Evolutionary conservation across 2,888 invertebrate genomes (phyloP), one percentile per base, ranked within the genome.

Genomic region (Aspidiotus destructor): DNA sequence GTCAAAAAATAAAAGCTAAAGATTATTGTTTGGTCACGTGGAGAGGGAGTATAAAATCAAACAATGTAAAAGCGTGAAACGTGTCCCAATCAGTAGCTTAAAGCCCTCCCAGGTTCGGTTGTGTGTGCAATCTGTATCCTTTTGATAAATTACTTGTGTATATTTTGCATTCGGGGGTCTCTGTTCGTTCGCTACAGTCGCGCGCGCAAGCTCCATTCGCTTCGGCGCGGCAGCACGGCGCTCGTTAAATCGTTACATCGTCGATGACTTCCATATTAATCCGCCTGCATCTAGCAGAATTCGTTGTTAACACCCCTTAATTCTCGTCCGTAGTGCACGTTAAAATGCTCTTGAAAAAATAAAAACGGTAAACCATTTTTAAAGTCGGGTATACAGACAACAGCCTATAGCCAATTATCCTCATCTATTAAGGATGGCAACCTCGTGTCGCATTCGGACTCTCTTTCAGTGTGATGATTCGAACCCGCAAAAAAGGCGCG

Each of bases 21-120:
- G 48, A 48, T 48, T 48, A 48, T 54, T 54, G 63, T 64, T 54
- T 64, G 42, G 28, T 64, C 41, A 48, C 40, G 7, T 15, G 55
- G n/a, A 64, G 40, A 64, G 52, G 41, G 52, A 28, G 41, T 55
- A 28, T 28, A 7, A 3, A 64, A 64, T 42, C 63, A 17, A 65
- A 65, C 65, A 65, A 65, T 65, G 42, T 58, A 41, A 65, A 65
- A 53, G 57, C 57, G 65, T 65, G 65, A 65, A 65, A 65, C 58
- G 65, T 58, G 65, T 42, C 55, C 57, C 55, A 65, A 42, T 57
- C 58, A 55, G 65, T 65, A 65, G 65, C 65, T 65, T 65, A 65
- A 44, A 57, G 42, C 65, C 55, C 55, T 16, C 41, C 64, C 40
- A 58, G 28, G 28, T 58, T 58, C 13, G 28, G 48, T 62, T 40